Conservation (phyloP, 1,140 invertebrate species). For the Drosophila subobscura region DNA sequence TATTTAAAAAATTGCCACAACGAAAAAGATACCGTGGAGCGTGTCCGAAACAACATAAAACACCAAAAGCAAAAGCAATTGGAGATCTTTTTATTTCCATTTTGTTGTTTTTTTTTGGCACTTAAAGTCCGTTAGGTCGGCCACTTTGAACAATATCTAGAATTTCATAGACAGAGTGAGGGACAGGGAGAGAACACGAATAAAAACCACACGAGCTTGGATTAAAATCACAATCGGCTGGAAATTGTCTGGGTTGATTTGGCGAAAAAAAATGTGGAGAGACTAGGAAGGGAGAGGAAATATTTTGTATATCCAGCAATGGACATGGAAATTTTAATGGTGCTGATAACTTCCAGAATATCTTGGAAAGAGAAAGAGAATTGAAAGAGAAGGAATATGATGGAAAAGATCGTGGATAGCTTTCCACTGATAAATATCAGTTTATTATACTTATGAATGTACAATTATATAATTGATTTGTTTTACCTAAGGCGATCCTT, state of each 20-base stretch:
- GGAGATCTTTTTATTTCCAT: conserved; percentile 25
- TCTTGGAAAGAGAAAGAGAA: conserved; percentile 25
- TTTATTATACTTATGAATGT: too few species aligned
- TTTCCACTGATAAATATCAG: conserved; percentile 18
- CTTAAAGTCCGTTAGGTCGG: conserved; percentile 54
- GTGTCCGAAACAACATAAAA: conserved; percentile 65
- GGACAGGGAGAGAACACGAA: conserved; percentile 11
- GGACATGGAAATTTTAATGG: conserved; percentile 5
- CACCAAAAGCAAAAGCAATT: conserved; percentile 40
- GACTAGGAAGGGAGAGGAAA: neutral
- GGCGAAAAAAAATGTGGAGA: conserved; percentile 24
- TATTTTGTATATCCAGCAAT: conserved; percentile 31
- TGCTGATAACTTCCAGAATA: conserved; percentile 44
- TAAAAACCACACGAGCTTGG: conserved; percentile 59
- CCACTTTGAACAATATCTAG: conserved; percentile 73
- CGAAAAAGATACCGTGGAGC: conserved; percentile 68
- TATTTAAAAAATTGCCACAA: conserved; percentile 75
- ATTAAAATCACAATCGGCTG: conserved; percentile 39
- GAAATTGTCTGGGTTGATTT: conserved; percentile 49
- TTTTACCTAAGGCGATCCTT: conserved; percentile 16
- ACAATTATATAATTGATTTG: conserved; percentile 13
- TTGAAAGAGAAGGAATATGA: conserved; percentile 29
- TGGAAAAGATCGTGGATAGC: conserved; percentile 31
- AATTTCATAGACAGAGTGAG: conserved; percentile 34
- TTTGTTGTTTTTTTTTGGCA: conserved; percentile 50